phyloP scores from a whole-genome alignment of 2,113 vertebrate genomes.

The Eclectus roratus region DNA sequence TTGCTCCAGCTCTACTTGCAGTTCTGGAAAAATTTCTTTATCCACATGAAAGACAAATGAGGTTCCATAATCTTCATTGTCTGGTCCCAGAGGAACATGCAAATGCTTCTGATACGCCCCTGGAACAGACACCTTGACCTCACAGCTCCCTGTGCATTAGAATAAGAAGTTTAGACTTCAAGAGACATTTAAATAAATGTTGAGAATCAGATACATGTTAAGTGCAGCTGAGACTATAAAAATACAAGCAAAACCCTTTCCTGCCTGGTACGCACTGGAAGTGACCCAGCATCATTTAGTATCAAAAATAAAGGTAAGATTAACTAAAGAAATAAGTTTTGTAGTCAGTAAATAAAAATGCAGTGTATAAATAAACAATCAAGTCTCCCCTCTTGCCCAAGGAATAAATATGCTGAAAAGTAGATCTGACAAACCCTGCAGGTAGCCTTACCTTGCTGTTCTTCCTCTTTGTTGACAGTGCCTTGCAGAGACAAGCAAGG shows the following conservation, averaged over 20 bases:
- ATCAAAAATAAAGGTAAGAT: not conserved
- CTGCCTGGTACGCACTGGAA: not conserved
- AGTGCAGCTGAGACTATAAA: not conserved
- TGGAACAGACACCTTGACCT: constrained; percentile 70
- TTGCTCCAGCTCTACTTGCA: constrained; percentile 68
- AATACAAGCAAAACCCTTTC: not conserved
- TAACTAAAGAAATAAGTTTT: not conserved
- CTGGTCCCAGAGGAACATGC: constrained; percentile 38
- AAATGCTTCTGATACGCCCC: constrained; percentile 76
- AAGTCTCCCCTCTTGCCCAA: not conserved
- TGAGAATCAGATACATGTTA: not conserved
- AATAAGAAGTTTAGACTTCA: not conserved
- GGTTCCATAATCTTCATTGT: not conserved
- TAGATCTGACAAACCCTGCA: not conserved
- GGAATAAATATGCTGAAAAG: not conserved
- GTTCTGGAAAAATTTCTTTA: constrained; percentile 54
- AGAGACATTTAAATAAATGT: not conserved
- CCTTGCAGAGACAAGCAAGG: constrained; percentile 75
- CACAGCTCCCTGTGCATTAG: constrained; percentile 53
- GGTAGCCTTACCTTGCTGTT: constrained; percentile 54
- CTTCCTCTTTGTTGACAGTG: constrained; percentile 21
- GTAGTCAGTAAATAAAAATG: not conserved
- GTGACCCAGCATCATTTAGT: not conserved
- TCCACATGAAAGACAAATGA: constrained; percentile 75
- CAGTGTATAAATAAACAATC: not conserved